These are phyloP conservation scores for Podarcis muralis DNA, from an alignment of 2,113 vertebrate species.

Conservation along the genomic window DNA sequence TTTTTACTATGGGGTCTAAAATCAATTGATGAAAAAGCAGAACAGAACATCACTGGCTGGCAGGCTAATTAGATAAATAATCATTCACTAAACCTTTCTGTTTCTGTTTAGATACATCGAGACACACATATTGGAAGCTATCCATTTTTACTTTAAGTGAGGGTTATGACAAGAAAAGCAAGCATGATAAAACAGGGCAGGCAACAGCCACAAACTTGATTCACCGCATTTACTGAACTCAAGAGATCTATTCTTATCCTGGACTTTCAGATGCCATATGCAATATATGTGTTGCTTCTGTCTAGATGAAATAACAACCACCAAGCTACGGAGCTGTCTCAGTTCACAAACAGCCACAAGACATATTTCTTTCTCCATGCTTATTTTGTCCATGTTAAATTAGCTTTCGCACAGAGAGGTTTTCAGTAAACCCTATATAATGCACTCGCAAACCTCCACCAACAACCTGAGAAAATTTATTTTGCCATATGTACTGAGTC, in stretches of 20 bases:
- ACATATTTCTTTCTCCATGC: slow-evolving; percentile 16
- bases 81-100: neutral
- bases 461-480: neutral
- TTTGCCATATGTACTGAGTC: slow-evolving; percentile 43
- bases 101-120: neutral
- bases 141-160: slow-evolving; percentile 42
- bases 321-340: slow-evolving; percentile 29
- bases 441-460: too few relatives aligned
- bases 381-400: slow-evolving; percentile 46
- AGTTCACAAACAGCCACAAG: neutral
- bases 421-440: slow-evolving; percentile 38
- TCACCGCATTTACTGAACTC: slow-evolving; percentile 47
- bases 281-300: slow-evolving; percentile 36
- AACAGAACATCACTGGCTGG: too few relatives aligned
- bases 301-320: slow-evolving; percentile 42
- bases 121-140: slow-evolving; percentile 25
- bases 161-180: slow-evolving; percentile 55
- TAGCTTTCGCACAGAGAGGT: slow-evolving; percentile 30
- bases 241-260: slow-evolving; percentile 42
- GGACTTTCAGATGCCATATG: slow-evolving; percentile 17
- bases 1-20: slow-evolving; percentile 3
- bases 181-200: slow-evolving; percentile 55
- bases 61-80: neutral
- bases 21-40: slow-evolving; percentile 22
- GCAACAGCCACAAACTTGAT: slow-evolving; percentile 44